Percentiles rank a stretch among this genome's conserved stretches.
Conservation (phyloP, 2,888 invertebrate species). For the Drosophila longiperda region DNA sequence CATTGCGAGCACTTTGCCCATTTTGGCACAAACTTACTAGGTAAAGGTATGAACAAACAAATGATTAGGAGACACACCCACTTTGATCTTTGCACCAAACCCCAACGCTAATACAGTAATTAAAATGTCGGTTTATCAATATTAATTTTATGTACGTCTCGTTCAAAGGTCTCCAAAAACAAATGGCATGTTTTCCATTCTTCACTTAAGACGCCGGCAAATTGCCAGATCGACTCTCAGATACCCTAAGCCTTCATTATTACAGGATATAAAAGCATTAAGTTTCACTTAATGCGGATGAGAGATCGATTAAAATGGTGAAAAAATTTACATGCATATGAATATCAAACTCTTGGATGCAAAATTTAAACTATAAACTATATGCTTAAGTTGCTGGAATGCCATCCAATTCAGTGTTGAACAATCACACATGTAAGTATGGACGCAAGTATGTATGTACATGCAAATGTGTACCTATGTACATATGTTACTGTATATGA, state of each 20-base stretch:
- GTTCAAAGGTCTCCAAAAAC: conserved; percentile 36
- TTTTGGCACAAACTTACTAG: conserved; percentile 20
- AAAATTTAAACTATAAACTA: neutral
- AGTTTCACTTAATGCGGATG: neutral
- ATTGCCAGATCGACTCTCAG: conserved; percentile 1
- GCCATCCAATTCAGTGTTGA: too few species aligned
- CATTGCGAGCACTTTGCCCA: neutral
- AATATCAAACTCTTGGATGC: neutral
- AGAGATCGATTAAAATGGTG: neutral
- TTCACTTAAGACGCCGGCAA: conserved; percentile 20
- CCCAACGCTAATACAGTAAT: conserved; percentile 33
- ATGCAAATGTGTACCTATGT: neutral
- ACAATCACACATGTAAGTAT: neutral
- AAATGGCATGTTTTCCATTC: conserved; percentile 20
- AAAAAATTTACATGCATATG: neutral
- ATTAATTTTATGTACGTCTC: conserved; percentile 36
- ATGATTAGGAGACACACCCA: conserved; percentile 60
- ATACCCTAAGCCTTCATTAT: neutral
- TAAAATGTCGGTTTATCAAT: conserved; percentile 51
- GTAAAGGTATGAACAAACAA: conserved; percentile 7
- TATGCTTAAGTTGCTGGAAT: neutral
- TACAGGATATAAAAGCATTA: neutral
- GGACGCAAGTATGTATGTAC: neutral
- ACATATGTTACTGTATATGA: neutral
- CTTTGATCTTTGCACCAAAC: conserved; percentile 60